Evolutionary conservation across 1,140 invertebrate species (phyloP).

Genomic region (Macrotrachela quadricornifera): DNA sequence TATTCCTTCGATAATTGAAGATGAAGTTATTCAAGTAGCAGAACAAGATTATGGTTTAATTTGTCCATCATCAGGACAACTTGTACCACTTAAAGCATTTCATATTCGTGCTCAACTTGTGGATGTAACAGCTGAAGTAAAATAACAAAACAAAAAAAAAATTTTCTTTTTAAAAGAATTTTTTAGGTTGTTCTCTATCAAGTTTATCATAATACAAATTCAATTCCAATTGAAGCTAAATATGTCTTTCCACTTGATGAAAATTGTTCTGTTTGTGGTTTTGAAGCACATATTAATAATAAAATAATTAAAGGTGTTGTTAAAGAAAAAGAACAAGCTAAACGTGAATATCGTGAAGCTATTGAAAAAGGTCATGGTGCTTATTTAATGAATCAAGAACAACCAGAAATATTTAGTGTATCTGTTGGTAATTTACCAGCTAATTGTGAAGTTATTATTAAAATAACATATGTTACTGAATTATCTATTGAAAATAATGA

Average conservation of each 20-base stretch:
- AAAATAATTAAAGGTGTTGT: conserved; percentile 31
- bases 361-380: conserved; percentile 32
- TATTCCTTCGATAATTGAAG: no score
- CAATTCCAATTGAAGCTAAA: conserved; percentile 25
- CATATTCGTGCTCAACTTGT: conserved; percentile 24
- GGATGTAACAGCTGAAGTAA: conserved; percentile 18
- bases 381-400: conserved; percentile 32
- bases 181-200: conserved; percentile 23
- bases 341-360: conserved; percentile 31
- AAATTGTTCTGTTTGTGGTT: conserved; percentile 28
- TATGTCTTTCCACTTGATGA: conserved; percentile 31
- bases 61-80: neutral
- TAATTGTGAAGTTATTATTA: conserved; percentile 25
- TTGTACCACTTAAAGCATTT: conserved; percentile 20
- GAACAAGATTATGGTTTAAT: no score
- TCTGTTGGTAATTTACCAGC: conserved; percentile 33
- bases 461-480: conserved; percentile 34
- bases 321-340: conserved; percentile 32
- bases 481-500: conserved; percentile 28
- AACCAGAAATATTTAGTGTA: conserved; percentile 30
- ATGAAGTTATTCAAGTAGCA: no score
- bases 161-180: no score
- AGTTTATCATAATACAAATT: conserved; percentile 19
- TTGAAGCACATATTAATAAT: conserved; percentile 31
- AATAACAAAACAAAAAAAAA: no score